Evolutionary conservation across 2,113 vertebrate species (phyloP).

Genomic region (Ochotona curzoniae): DNA sequence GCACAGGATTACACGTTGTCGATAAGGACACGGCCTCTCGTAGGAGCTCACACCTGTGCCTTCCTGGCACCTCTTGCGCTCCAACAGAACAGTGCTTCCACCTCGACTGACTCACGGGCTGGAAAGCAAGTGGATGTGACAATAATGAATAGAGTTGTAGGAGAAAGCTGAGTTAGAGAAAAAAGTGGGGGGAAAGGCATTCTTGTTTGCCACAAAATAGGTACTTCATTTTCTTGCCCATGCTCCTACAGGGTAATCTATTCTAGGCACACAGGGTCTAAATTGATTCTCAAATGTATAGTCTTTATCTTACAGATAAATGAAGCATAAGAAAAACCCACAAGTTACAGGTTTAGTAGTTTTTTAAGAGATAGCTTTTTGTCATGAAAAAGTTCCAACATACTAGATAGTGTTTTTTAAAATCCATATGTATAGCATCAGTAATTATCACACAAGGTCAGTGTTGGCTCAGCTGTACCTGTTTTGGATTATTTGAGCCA

Average conservation of each 20-base stretch:
- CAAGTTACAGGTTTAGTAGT: neutral
- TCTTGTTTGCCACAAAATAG: neutral
- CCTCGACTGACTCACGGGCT: neutral
- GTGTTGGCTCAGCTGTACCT: neutral
- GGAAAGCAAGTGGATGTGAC: constrained; percentile 34
- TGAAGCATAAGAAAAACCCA: neutral
- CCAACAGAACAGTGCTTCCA: constrained; percentile 34
- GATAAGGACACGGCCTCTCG: constrained; percentile 45
- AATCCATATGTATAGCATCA: neutral
- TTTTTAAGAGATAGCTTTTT: neutral
- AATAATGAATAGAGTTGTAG: neutral
- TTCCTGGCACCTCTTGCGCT: constrained; percentile 40
- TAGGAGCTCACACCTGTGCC: constrained; percentile 20
- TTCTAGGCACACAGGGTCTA: neutral
- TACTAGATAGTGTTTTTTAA: neutral
- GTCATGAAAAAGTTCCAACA: constrained; percentile 24
- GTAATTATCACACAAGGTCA: neutral
- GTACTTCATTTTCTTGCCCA: neutral
- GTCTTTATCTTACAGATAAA: neutral
- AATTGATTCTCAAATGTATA: neutral
- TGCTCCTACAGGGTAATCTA: neutral
- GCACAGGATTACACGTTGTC: neutral
- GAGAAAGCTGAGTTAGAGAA: constrained; percentile 12
- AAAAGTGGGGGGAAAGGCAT: neutral
- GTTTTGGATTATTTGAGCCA: constrained; percentile 52